Conservation (phyloP, 2,888 invertebrate genomes). For the Aspidiotus rigidus region DNA sequence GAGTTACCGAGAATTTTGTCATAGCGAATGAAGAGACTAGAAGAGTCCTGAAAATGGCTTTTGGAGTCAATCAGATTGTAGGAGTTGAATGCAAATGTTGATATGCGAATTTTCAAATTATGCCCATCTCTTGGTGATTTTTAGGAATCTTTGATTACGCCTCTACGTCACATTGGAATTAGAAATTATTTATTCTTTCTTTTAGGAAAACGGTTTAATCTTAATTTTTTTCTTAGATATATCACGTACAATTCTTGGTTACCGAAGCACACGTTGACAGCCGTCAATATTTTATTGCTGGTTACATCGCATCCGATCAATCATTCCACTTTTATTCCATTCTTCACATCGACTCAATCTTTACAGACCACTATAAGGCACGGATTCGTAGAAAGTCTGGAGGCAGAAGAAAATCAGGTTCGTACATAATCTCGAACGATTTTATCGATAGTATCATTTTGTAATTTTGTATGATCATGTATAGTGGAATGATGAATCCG, state of each 20-base stretch:
- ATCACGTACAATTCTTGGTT: conserved; percentile 59
- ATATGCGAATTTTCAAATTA: too few species aligned
- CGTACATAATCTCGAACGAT: not conserved
- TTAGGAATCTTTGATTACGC: too few species aligned
- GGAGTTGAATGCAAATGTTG: too few species aligned
- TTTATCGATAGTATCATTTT: not conserved
- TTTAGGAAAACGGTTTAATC: not conserved
- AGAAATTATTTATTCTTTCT: not conserved
- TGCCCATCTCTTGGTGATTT: too few species aligned
- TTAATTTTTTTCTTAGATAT: conserved; percentile 45
- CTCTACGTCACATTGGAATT: not conserved
- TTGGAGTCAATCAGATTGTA: not conserved
- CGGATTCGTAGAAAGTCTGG: conserved; percentile 81
- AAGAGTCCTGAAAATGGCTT: not conserved
- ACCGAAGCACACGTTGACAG: conserved; percentile 57
- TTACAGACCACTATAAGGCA: conserved; percentile 55
- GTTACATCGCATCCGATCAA: conserved; percentile 57
- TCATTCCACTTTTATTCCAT: conserved; percentile 61
- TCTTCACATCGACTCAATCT: conserved; percentile 57
- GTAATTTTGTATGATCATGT: not conserved
- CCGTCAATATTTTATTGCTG: conserved; percentile 60
- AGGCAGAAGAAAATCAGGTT: conserved; percentile 48
- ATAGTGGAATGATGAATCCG: conserved; percentile 31
- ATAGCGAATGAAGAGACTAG: not conserved
- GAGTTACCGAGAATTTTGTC: conserved; percentile 37